Percentiles rank a stretch among this genome's conserved stretches.
Conservation (phyloP, 1,140 invertebrate genomes). For the Lepidotrigona ventralis region DNA sequence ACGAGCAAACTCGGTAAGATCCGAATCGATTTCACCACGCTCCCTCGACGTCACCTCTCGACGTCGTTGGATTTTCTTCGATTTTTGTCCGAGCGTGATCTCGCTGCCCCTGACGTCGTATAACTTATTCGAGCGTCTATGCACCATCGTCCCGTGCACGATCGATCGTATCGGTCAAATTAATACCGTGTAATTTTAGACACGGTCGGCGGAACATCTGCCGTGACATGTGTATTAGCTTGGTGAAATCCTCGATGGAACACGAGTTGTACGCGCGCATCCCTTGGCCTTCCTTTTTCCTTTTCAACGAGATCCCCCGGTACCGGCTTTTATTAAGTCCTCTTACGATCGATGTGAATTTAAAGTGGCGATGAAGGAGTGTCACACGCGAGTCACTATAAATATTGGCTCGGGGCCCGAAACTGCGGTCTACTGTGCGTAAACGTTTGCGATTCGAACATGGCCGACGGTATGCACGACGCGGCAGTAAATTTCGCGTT, state of each 20-base stretch:
- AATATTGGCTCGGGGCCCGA: slow-evolving; percentile 48
- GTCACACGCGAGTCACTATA: slow-evolving; percentile 48
- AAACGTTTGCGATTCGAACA: slow-evolving; percentile 63
- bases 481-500: slow-evolving; percentile 70
- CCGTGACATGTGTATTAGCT: slow-evolving; percentile 36
- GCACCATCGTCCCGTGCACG: background rate
- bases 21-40: slow-evolving; percentile 60
- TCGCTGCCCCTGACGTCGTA: slow-evolving; percentile 9
- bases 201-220: background rate
- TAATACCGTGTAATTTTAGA: slow-evolving; percentile 54
- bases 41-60: slow-evolving; percentile 8
- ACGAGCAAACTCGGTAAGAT: slow-evolving; percentile 54
- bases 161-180: slow-evolving; percentile 56
- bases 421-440: slow-evolving; percentile 44
- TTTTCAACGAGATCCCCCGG: background rate
- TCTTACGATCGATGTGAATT: slow-evolving; percentile 37
- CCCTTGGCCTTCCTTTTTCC: background rate
- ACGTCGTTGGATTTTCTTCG: slow-evolving; percentile 41
- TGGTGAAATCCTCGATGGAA: background rate
- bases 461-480: slow-evolving; percentile 57
- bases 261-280: background rate
- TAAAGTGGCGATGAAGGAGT: slow-evolving; percentile 23
- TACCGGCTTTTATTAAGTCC: background rate
- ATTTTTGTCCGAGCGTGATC: slow-evolving; percentile 54
- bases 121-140: slow-evolving; percentile 32